These are phyloP conservation scores for Lepus timidus DNA, from an alignment of 2,113 vertebrate genomes.

Conservation along the genomic window DNA sequence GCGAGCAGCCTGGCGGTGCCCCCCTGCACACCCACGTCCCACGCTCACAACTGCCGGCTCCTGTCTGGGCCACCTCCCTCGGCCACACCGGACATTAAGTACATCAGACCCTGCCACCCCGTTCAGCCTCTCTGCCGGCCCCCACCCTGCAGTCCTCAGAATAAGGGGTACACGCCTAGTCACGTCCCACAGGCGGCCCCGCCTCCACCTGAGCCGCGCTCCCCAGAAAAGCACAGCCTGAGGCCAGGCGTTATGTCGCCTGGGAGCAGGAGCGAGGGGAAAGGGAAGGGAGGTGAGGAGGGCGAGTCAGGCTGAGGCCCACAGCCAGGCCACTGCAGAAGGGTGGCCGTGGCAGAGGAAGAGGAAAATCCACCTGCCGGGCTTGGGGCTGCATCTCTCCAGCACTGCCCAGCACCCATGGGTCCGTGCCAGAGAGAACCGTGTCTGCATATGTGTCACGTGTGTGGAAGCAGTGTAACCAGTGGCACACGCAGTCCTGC, in stretches of 20 bases:
- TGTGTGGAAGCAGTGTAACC: no score
- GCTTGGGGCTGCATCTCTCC: no score
- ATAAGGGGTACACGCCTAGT: neutral
- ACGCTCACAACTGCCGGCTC: neutral
- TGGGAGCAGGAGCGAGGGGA: neutral
- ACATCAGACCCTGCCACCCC: neutral
- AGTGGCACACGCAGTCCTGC: neutral
- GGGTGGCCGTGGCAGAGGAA: neutral
- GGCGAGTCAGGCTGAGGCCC: neutral
- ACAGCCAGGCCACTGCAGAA: neutral
- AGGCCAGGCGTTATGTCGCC: neutral
- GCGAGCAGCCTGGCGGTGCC: neutral
- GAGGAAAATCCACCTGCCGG: no score
- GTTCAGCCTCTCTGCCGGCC: neutral
- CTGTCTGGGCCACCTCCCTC: neutral
- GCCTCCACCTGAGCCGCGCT: neutral
- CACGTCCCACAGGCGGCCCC: neutral
- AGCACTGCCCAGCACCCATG: no score
- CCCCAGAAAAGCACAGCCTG: slow-evolving; percentile 6
- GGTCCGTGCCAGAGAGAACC: no score
- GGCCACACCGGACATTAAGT: neutral
- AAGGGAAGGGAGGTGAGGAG: neutral
- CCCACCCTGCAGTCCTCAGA: slow-evolving; percentile 1
- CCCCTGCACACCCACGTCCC: neutral
- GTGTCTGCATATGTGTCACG: no score